Evolutionary conservation across 2,888 invertebrate genomes (phyloP), one percentile per base, ranked within the genome.

Genomic region (Drosophila tripunctata): DNA sequence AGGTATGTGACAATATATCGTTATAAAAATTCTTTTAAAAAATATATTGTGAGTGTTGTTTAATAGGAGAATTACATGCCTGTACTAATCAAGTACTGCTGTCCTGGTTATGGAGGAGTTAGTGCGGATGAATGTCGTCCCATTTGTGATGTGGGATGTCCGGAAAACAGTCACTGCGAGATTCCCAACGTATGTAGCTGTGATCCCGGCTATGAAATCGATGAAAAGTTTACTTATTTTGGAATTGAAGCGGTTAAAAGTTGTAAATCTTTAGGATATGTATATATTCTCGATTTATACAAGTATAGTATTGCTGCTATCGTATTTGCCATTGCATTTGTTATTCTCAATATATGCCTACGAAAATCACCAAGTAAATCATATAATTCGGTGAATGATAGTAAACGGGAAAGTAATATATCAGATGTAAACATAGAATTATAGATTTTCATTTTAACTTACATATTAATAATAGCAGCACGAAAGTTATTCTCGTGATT

Each of bases 121-220:
- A 21, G 33, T n/a, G 3, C 0, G 10, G 10, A 3, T 1, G 8
- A 36, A 19, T 67, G 67, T 27, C 17, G n/a, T 1, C 43, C 27
- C 36, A 31, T n/a, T 12, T 71, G 71, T 17, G 54, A 57, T 21
- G 6, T 51, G 27, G 50, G 54, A 1, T 71, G 74, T 57, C 51
- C 67, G 0, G 3, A n/a, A 1, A 38, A 60, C 14, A 48, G 60
- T 17, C 21, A 43, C 10, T 73, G 73, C 8, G 10, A 6, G 3
- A 12, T 21, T 2, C 51, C 43, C 0, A 55, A 60, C n/a, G 7
- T 15, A 1, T 73, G 67, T n/a, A 21, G 0, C 2, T 60, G 55
- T 5, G 17, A 43, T 6, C 0, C 4, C 0, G 55, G 21, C 5
- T 52, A 14, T 15, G 38, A 52, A 12, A 14, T 21, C 15, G 24